Evolutionary conservation across 2,113 vertebrate genomes (phyloP).

Genomic region (Ceyx cyanopectus): DNA sequence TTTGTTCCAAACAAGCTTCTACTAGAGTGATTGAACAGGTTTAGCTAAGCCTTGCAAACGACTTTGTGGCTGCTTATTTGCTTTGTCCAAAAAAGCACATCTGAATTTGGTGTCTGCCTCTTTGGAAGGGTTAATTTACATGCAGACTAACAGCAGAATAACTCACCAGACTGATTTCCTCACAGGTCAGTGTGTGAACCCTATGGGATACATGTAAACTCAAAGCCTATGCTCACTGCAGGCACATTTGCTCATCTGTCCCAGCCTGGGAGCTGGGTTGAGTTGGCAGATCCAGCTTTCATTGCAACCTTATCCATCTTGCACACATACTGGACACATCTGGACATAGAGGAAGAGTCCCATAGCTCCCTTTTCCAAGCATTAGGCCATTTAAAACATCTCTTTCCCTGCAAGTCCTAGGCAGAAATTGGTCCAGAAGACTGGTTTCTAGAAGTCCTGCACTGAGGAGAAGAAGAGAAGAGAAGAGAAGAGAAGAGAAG

Average conservation of each 20-base stretch:
- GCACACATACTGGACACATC: not conserved
- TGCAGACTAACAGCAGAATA: slow-evolving; percentile 33
- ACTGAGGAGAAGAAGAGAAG: not conserved
- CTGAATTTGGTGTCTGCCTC: slow-evolving; percentile 9
- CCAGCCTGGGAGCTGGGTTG: not conserved
- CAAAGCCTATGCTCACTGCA: not conserved
- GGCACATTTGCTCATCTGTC: not conserved
- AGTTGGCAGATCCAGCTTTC: not conserved
- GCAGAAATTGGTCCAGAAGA: not conserved
- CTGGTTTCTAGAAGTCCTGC: not conserved
- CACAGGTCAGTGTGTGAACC: not conserved
- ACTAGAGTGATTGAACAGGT: not conserved
- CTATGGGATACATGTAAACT: slow-evolving; percentile 19
- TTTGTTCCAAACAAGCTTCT: slow-evolving; percentile 24
- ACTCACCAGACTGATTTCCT: slow-evolving; percentile 16
- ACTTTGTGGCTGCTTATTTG: slow-evolving; percentile 21
- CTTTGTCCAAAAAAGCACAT: not conserved
- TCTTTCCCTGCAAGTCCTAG: not conserved
- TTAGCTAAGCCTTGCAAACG: slow-evolving; percentile 37
- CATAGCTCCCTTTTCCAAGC: not conserved
- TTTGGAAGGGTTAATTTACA: slow-evolving; percentile 24
- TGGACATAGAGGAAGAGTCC: not conserved
- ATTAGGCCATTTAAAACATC: not conserved
- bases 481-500: too few species aligned
- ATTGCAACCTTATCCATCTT: not conserved